Evolutionary conservation across 2,888 invertebrate species (phyloP).

Genomic region (Lasioglossum lativentre): DNA sequence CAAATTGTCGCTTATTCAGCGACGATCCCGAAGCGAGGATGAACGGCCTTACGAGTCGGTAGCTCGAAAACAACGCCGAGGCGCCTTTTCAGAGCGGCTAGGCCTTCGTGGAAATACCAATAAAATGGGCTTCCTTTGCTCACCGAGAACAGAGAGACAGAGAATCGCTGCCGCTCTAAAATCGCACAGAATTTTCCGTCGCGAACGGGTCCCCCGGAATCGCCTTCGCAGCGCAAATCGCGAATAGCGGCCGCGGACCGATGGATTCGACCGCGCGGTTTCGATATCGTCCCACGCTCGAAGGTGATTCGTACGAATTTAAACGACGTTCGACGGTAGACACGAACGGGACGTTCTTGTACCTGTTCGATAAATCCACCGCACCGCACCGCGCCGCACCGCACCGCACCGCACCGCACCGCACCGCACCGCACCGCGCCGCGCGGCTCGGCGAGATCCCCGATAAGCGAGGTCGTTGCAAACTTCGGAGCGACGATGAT

Average conservation of each 20-base stretch:
- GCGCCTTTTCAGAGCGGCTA: constrained; percentile 16
- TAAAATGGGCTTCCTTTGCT: neutral
- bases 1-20: constrained; percentile 81
- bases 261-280: neutral
- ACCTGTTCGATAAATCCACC: constrained; percentile 51
- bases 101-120: constrained; percentile 1
- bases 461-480: constrained; percentile 51
- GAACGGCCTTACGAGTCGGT: constrained; percentile 51
- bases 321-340: constrained; percentile 42
- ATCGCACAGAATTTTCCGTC: neutral
- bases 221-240: neutral
- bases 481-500: constrained; percentile 56
- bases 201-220: neutral
- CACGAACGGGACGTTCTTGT: constrained; percentile 37
- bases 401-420: constrained; percentile 9
- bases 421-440: constrained; percentile 1
- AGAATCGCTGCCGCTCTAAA: neutral
- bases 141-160: neutral
- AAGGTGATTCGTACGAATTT: constrained; percentile 40
- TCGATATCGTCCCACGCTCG: constrained; percentile 12
- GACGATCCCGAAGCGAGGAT: constrained; percentile 63
- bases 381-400: constrained; percentile 12
- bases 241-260: neutral
- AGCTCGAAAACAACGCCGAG: constrained; percentile 48
- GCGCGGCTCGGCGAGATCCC: constrained; percentile 47